A percentile compares a stretch with the other conserved stretches of the same genome.
Conservation (phyloP, 2,888 invertebrate species). For the Congeria kusceri region DNA sequence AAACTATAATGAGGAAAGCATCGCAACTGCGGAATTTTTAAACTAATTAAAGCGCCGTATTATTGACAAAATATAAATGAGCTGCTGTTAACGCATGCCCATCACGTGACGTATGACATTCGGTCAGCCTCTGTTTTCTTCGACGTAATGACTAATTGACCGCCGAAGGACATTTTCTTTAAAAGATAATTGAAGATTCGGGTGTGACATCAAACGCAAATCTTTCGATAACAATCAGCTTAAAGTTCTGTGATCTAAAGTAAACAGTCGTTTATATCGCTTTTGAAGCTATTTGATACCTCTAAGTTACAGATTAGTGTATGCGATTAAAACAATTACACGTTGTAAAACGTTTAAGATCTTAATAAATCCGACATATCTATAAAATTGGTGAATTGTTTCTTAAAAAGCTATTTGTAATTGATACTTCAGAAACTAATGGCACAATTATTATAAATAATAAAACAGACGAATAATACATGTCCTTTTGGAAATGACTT, state of each 20-base stretch:
- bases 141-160: conserved; percentile 60
- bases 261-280: no score
- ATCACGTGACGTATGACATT: conserved; percentile 50
- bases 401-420: no score
- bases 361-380: no score
- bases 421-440: no score
- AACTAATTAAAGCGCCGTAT: conserved; percentile 20
- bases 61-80: conserved; percentile 42
- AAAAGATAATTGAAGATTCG: conserved; percentile 37
- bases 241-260: neutral
- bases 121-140: conserved; percentile 36
- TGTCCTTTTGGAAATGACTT: no score
- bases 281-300: no score
- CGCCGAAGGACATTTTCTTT: conserved; percentile 33
- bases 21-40: conserved; percentile 6
- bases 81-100: conserved; percentile 13
- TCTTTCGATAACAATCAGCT: conserved; percentile 6
- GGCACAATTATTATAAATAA: no score
- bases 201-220: conserved; percentile 22
- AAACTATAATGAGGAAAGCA: neutral
- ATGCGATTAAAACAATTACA: no score
- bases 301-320: no score
- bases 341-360: no score
- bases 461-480: no score
- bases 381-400: no score